These are phyloP conservation scores for Drosophila meridionalis DNA, from an alignment of 2,888 invertebrate species.

Conservation along the genomic window DNA sequence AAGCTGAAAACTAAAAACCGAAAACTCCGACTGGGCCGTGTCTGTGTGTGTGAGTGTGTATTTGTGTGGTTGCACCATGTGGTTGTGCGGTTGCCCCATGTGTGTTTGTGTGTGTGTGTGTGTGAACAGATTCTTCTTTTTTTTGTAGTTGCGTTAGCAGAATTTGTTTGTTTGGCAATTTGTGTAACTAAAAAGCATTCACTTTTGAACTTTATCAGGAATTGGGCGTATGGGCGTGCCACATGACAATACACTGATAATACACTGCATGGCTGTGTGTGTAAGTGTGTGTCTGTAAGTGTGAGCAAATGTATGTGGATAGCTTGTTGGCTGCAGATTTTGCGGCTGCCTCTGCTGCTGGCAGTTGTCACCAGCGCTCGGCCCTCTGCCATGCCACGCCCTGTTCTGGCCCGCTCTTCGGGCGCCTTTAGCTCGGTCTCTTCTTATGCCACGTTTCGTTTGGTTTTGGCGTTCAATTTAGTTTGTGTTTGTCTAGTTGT, in stretches of 20 bases:
- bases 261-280: conserved; percentile 27
- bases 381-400: not conserved
- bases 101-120: conserved; percentile 4
- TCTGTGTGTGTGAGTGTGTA: conserved; percentile 5
- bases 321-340: conserved; percentile 59
- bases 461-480: conserved; percentile 57
- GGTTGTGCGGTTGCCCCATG: conserved; percentile 16
- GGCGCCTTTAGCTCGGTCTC: not conserved
- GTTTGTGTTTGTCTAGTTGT: conserved; percentile 32
- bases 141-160: conserved; percentile 27
- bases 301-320: conserved; percentile 35
- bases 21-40: conserved; percentile 36
- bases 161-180: conserved; percentile 78
- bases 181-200: conserved; percentile 78
- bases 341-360: conserved; percentile 50
- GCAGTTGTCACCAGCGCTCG: conserved; percentile 43
- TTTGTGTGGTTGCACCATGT: conserved; percentile 39
- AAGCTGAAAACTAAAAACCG: conserved; percentile 21
- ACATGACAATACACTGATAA: conserved; percentile 55
- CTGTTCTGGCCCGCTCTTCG: not conserved
- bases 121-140: conserved; percentile 25
- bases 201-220: conserved; percentile 74
- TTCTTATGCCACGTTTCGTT: conserved; percentile 42
- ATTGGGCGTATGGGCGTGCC: conserved; percentile 44
- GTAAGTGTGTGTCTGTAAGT: conserved; percentile 7